Evolutionary conservation across 2,113 vertebrate species (phyloP), one percentile per base, ranked within the genome.

Genomic region (Mobula hypostoma): DNA sequence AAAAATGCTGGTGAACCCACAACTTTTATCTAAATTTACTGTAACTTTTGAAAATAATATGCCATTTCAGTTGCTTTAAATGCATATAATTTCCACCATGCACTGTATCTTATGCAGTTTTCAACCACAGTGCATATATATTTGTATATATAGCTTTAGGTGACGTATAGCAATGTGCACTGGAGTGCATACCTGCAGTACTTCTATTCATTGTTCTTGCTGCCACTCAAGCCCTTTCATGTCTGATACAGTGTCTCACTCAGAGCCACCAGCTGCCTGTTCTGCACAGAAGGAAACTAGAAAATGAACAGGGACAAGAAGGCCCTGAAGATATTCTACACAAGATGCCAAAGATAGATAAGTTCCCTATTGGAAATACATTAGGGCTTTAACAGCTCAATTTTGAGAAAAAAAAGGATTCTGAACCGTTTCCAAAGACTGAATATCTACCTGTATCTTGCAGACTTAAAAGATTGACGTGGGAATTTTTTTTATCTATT

Each of bases 381-480:
- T 93, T 74, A 93, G 66, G 90, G 21, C 36, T 56, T 76, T 76
- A 93, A 93, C 68, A 93, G 68, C n/a, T 93, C 19, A 27, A 56
- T 70, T 48, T 93, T 74, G 21, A 66, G 40, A 36, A 83, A 56
- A 40, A 83, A 56, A 36, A 82, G 32, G 36, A 36, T 80, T 80
- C 72, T 93, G 66, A 93, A 21, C 11, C 40, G 68, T 21, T 93
- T 74, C 91, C 21, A 48, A 76, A 72, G 21, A 5, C 17, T 72
- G 72, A 11, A 19, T 92, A 21, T 40, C 66, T 92, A 32, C 9
- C 32, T 70, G 32, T 48, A 7, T 6, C 21, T 48, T 29, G 17
- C 68, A 68, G n/a, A 63, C 61, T 90, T 90, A 90, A 72, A 40
- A 92, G 66, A 40, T 92, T 92, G 32, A 24, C 19, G 48, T 17